Conservation (phyloP, 2,888 invertebrate genomes). For the Opisthograptis luteolata region DNA sequence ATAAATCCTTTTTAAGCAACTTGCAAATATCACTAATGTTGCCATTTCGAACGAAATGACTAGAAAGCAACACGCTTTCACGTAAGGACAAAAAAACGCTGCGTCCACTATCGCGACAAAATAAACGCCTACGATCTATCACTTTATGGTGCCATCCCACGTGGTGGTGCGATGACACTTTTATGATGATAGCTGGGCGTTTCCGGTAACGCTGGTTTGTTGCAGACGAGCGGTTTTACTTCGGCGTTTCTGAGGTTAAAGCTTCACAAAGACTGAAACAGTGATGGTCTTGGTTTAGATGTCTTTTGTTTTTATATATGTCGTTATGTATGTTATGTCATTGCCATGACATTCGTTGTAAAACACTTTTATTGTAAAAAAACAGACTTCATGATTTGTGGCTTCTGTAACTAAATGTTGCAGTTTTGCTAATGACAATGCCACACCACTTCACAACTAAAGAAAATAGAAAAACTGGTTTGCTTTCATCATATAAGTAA, state of each 20-base stretch:
- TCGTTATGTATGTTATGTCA: too few species aligned
- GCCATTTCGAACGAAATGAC: not conserved
- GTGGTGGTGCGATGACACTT: conserved; percentile 58
- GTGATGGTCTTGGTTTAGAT: too few species aligned
- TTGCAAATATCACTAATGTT: not conserved
- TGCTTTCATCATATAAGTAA: too few species aligned
- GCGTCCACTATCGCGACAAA: conserved; percentile 43
- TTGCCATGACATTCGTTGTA: too few species aligned
- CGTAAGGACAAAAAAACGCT: conserved; percentile 24
- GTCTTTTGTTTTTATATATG: too few species aligned
- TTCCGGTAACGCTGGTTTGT: conserved; percentile 42
- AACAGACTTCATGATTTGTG: too few species aligned
- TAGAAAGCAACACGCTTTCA: conserved; percentile 17
- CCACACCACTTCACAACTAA: too few species aligned
- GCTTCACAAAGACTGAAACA: too few species aligned
- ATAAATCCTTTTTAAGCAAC: not conserved
- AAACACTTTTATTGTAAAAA: too few species aligned
- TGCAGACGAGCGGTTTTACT: conserved; percentile 45
- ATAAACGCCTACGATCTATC: conserved; percentile 55
- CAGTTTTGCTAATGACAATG: too few species aligned
- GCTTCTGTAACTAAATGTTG: too few species aligned
- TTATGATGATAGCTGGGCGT: conserved; percentile 60
- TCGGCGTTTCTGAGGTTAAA: not conserved
- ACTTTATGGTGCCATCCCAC: conserved; percentile 61
- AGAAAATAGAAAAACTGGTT: too few species aligned